Percentiles rank a stretch among this genome's conserved stretches.
Conservation (phyloP, 2,888 invertebrate genomes). For the Stenichneumon culpator region DNA sequence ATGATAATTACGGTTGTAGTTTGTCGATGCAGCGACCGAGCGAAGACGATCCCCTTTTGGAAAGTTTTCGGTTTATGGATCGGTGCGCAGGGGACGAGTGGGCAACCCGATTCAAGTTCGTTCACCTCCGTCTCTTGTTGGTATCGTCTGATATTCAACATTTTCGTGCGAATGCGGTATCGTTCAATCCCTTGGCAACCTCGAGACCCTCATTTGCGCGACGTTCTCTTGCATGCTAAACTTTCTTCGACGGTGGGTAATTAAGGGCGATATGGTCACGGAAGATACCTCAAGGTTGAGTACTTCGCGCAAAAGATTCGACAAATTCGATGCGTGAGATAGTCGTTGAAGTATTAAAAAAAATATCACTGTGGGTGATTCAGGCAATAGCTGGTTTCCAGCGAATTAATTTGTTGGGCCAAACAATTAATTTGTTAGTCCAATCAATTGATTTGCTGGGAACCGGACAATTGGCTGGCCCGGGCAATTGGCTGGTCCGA, state of each 20-base stretch:
- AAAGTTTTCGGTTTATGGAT: conserved; percentile 22
- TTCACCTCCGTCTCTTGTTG: background rate
- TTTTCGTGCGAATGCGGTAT: background rate
- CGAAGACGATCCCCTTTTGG: background rate
- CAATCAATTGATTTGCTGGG: too few species aligned
- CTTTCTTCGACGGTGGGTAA: background rate
- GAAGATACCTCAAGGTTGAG: background rate
- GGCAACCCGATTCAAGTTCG: background rate
- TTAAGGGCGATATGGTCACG: background rate
- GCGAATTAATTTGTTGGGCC: too few species aligned
- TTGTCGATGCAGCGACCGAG: conserved; percentile 16
- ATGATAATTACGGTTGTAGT: conserved; percentile 5
- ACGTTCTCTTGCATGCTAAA: background rate
- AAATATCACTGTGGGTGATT: too few species aligned
- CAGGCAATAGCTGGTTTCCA: background rate
- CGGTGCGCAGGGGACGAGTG: background rate
- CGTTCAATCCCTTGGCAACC: background rate
- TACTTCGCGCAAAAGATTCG: background rate
- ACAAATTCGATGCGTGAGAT: too few species aligned
- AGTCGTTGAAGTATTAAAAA: too few species aligned
- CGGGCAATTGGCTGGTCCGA: too few species aligned
- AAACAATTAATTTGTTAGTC: too few species aligned
- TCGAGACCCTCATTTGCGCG: background rate
- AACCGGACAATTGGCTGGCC: too few species aligned
- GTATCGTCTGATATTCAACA: background rate